A percentile compares a stretch with the other conserved stretches of the same genome.
Conservation (phyloP, 2,797 vertebrate genomes). For the Acanthis flammea region DNA sequence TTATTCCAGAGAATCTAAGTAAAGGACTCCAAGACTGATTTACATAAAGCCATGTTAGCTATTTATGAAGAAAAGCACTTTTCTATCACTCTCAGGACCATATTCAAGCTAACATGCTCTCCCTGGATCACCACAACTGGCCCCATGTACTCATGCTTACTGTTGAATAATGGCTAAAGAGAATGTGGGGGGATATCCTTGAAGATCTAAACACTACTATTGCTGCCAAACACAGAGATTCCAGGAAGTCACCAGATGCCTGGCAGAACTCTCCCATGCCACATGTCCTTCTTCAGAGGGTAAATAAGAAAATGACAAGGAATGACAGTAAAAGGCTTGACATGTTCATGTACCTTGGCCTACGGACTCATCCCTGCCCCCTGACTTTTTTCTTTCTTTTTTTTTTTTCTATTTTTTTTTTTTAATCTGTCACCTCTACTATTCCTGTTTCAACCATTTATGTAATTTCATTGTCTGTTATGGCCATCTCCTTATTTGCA, state of each 20-base stretch:
- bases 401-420: neutral
- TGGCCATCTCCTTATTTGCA: conserved; percentile 34
- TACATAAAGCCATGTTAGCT: neutral
- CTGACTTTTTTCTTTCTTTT: neutral
- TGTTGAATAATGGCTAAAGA: neutral
- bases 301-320: neutral
- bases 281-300: neutral
- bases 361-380: neutral
- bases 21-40: neutral
- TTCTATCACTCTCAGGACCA: no score
- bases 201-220: neutral
- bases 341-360: neutral
- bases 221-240: neutral
- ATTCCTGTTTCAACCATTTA: conserved; percentile 17
- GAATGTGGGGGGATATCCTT: neutral
- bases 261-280: neutral
- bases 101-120: neutral
- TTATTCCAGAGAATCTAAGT: neutral
- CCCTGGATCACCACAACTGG: neutral
- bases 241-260: neutral
- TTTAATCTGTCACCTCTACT: neutral
- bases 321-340: neutral
- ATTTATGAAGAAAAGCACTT: neutral
- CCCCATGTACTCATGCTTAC: rapidly evolving
- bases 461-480: conserved; percentile 47